A percentile compares a stretch with the other conserved stretches of the same genome.
Evolutionary conservation across 2,888 invertebrate genomes (phyloP).

Genomic region (Heliconius erato): DNA sequence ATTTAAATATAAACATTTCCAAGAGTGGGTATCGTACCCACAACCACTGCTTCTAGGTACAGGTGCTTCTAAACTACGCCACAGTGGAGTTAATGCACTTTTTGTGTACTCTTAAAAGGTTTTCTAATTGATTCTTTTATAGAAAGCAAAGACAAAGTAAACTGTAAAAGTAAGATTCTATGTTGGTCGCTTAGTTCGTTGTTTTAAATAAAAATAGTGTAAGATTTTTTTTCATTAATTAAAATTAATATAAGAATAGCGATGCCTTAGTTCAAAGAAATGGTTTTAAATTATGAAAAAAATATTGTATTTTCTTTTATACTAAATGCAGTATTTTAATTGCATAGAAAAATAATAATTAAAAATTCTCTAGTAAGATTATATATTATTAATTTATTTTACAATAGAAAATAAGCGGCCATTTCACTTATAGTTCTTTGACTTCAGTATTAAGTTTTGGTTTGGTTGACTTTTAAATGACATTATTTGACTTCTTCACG

Average conservation of each 20-base stretch:
- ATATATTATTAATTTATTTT: too few species aligned
- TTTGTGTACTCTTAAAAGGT: slow-evolving; percentile 7
- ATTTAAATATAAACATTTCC: neutral
- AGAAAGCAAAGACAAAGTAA: slow-evolving; percentile 5
- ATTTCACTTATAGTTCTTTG: too few species aligned
- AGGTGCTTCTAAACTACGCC: neutral
- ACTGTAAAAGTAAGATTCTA: slow-evolving; percentile 6
- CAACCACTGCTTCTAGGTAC: neutral
- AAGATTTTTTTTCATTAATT: neutral
- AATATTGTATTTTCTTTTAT: neutral
- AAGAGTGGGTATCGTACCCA: neutral
- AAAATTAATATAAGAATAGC: neutral
- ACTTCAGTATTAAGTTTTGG: too few species aligned
- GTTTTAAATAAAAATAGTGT: slow-evolving; percentile 14
- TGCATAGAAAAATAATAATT: neutral
- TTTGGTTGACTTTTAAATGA: too few species aligned
- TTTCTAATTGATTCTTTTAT: slow-evolving; percentile 20
- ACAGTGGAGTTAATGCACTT: slow-evolving; percentile 2
- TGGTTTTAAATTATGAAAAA: neutral
- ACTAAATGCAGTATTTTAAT: neutral
- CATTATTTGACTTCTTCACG: too few species aligned
- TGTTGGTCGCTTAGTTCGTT: slow-evolving; percentile 8
- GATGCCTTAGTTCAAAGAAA: neutral
- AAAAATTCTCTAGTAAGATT: too few species aligned
- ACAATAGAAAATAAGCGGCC: too few species aligned